A percentile compares a stretch with the other conserved stretches of the same genome.
Conservation (phyloP, 2,888 invertebrate species). For the Salticus scenicus region DNA sequence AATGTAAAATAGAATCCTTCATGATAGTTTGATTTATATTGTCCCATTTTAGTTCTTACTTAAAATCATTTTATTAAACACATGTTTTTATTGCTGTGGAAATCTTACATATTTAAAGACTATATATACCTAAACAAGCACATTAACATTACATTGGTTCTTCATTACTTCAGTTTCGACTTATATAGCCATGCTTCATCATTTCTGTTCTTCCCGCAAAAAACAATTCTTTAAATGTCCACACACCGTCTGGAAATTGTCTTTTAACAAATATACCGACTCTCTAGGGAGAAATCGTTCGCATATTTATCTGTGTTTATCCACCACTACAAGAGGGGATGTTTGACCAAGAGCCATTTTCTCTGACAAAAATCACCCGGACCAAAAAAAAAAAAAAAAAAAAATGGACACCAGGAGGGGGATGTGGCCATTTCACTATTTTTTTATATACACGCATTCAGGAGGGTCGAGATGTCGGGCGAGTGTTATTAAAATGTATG, state of each 20-base stretch:
- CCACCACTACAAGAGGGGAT: not conserved
- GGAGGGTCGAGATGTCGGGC: conserved; percentile 29
- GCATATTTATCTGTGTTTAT: conserved; percentile 54
- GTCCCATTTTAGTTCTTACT: too few species aligned
- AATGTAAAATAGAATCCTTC: too few species aligned
- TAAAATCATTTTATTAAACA: too few species aligned
- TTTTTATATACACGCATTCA: conserved; percentile 4
- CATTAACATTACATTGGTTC: too few species aligned
- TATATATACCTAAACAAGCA: too few species aligned
- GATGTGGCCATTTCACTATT: conserved; percentile 43
- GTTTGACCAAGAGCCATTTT: conserved; percentile 27
- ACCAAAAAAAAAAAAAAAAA: not conserved
- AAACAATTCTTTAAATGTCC: too few species aligned
- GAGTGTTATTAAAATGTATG: conserved; percentile 70
- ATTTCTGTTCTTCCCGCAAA: too few species aligned
- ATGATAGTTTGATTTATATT: too few species aligned
- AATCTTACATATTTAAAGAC: too few species aligned
- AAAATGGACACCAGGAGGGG: not conserved
- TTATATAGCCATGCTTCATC: too few species aligned
- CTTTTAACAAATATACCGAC: not conserved
- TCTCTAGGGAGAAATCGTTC: conserved; percentile 27
- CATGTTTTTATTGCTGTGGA: too few species aligned
- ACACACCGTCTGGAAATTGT: not conserved
- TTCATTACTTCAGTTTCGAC: too few species aligned
- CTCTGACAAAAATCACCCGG: conserved; percentile 22